These are phyloP conservation scores for Helarctos malayanus DNA, from an alignment of 2,797 vertebrate genomes.

Conservation along the genomic window DNA sequence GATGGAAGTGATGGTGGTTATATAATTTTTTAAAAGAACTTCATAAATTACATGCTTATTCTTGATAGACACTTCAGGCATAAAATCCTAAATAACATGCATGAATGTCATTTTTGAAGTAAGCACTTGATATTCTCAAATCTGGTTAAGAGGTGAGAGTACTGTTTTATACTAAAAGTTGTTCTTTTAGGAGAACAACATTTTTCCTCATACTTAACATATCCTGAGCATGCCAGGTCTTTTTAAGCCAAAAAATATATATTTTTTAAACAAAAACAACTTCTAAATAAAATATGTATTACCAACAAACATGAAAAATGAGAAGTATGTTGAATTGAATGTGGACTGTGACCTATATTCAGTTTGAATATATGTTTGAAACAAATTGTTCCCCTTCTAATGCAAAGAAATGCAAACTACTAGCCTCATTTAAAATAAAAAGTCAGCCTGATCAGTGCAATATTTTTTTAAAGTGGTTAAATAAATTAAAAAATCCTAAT, in stretches of 20 bases:
- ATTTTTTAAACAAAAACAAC: slow-evolving; percentile 56
- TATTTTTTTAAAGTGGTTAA: background rate
- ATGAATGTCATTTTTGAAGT: slow-evolving; percentile 46
- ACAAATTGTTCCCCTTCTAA: background rate
- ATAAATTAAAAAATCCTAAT: background rate
- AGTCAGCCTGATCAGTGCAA: background rate
- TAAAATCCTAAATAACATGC: slow-evolving; percentile 47
- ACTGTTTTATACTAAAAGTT: slow-evolving; percentile 71
- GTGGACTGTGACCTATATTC: background rate
- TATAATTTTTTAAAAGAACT: slow-evolving; percentile 57
- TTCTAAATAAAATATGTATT: slow-evolving; percentile 64
- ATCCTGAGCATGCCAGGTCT: slow-evolving; percentile 28
- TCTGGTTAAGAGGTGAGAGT: slow-evolving; percentile 65
- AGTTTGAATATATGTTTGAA: background rate
- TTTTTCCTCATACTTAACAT: slow-evolving; percentile 1
- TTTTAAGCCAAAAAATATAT: slow-evolving; percentile 80
- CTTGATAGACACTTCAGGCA: slow-evolving; percentile 43
- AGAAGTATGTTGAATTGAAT: background rate
- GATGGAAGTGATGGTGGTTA: slow-evolving; percentile 73
- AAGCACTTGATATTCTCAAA: slow-evolving; percentile 21
- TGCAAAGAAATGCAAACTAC: slow-evolving; percentile 34
- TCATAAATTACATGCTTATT: slow-evolving; percentile 56
- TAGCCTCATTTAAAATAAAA: slow-evolving; percentile 38
- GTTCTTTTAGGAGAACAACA: slow-evolving; percentile 60
- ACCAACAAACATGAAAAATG: background rate